Evolutionary conservation across 2,797 vertebrate species (phyloP).

Genomic region (Coilia nasus): DNA sequence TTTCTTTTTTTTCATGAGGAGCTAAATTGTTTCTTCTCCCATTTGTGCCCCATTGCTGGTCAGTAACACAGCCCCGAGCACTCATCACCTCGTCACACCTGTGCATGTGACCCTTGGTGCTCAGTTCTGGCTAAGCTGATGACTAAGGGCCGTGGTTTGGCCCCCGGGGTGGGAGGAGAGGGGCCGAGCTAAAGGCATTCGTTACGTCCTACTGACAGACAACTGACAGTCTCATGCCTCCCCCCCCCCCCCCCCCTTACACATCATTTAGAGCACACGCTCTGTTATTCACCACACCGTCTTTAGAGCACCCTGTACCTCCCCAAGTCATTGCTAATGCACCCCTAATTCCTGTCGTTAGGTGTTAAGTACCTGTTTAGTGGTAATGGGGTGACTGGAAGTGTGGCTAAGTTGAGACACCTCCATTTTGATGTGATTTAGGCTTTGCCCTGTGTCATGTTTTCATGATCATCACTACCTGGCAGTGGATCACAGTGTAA

Average conservation of each 20-base stretch:
- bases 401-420: neutral
- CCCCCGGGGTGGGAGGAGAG: slow-evolving; percentile 42
- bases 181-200: neutral
- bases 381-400: neutral
- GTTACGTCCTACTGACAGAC: slow-evolving; percentile 4
- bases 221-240: slow-evolving; percentile 12
- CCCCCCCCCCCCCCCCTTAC: slow-evolving; percentile 6
- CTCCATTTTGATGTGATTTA: neutral
- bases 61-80: neutral
- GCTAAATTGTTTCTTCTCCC: neutral
- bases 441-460: neutral
- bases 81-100: slow-evolving; percentile 28
- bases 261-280: neutral
- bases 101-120: slow-evolving; percentile 40
- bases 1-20: neutral
- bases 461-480: too few species aligned
- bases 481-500: too few species aligned
- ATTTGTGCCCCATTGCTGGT: neutral
- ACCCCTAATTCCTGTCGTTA: neutral
- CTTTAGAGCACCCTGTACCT: neutral
- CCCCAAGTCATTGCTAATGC: slow-evolving; percentile 14
- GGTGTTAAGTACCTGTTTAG: neutral
- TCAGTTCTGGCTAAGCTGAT: slow-evolving; percentile 48
- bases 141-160: slow-evolving; percentile 56
- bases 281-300: slow-evolving; percentile 48